Evolutionary conservation across 2,113 vertebrate species (phyloP).

Genomic region (Bos javanicus): DNA sequence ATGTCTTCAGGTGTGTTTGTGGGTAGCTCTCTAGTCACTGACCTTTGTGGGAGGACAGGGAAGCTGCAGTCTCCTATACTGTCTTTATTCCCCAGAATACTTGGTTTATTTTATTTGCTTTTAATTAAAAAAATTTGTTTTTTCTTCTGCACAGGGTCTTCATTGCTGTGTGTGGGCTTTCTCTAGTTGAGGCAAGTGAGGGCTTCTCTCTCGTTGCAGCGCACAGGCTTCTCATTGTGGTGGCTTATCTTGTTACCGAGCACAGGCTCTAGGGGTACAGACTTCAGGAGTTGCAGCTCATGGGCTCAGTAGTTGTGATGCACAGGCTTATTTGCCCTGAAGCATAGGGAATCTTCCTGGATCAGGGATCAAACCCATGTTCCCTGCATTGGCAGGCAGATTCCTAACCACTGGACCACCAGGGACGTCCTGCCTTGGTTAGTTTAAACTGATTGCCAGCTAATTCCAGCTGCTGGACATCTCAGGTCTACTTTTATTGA

Average conservation of each 20-base stretch:
- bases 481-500: background rate
- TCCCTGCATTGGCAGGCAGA: background rate
- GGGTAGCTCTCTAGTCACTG: background rate
- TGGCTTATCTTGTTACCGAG: background rate
- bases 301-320: background rate
- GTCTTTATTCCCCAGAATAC: background rate
- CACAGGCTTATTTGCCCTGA: background rate
- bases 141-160: background rate
- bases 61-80: background rate
- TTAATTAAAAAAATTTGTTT: background rate
- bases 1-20: background rate
- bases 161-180: background rate
- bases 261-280: background rate
- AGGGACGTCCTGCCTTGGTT: background rate
- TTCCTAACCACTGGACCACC: background rate
- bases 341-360: background rate
- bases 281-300: background rate
- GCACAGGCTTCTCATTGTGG: background rate
- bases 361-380: background rate
- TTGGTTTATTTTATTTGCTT: background rate
- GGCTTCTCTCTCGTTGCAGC: background rate
- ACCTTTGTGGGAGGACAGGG: background rate
- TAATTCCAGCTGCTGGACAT: background rate
- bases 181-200: background rate
- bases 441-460: background rate